phyloP scores from a whole-genome alignment of 2,888 invertebrate species.

The Thymelicus acteon region DNA sequence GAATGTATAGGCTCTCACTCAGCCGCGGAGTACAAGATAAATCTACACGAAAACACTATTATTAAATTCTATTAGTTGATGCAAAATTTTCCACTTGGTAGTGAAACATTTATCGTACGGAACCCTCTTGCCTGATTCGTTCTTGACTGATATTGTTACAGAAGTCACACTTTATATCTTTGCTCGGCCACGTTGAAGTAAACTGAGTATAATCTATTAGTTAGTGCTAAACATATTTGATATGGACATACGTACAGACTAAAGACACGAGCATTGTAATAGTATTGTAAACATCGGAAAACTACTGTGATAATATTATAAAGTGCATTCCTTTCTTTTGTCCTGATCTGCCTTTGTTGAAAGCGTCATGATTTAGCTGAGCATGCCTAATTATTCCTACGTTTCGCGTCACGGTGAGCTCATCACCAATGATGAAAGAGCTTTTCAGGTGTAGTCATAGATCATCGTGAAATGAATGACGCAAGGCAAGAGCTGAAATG shows the following conservation, averaged over 20 bases:
- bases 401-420: slow-evolving; percentile 8
- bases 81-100: too few species aligned
- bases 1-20: too few species aligned
- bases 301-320: slow-evolving; percentile 56
- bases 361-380: slow-evolving; percentile 18
- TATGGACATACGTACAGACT: slow-evolving; percentile 58
- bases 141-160: too few species aligned
- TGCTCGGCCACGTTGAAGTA: slow-evolving; percentile 52
- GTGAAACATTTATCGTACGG: too few species aligned
- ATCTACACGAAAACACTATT: too few species aligned
- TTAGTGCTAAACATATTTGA: slow-evolving; percentile 74
- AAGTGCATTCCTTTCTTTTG: slow-evolving; percentile 42
- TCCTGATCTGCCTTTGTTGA: slow-evolving; percentile 31
- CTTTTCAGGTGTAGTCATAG: too few species aligned
- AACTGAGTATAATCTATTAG: slow-evolving; percentile 65
- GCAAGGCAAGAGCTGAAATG: too few species aligned
- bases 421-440: not conserved
- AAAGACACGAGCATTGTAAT: slow-evolving; percentile 57
- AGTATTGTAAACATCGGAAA: slow-evolving; percentile 75
- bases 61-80: too few species aligned
- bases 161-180: slow-evolving; percentile 10
- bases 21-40: too few species aligned
- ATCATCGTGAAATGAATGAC: too few species aligned
- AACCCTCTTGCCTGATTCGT: not conserved
- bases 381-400: slow-evolving; percentile 11